phyloP scores from a whole-genome alignment of 2,888 invertebrate species.

The Drepanosiphum platanoidis region DNA sequence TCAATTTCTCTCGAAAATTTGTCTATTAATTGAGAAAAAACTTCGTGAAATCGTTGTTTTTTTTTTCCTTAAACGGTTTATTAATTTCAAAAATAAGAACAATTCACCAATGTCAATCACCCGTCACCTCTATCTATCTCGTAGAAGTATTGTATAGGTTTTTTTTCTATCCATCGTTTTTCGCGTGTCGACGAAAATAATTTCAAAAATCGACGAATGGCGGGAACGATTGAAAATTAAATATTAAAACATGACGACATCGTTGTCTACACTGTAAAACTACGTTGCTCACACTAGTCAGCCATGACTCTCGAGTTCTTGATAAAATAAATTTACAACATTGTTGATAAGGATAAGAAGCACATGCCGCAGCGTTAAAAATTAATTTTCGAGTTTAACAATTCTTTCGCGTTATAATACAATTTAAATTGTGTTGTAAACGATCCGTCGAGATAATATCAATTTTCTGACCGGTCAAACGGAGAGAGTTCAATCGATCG shows the following conservation, averaged over 20 bases:
- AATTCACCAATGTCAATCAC: too few relatives aligned
- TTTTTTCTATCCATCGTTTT: too few relatives aligned
- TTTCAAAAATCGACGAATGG: neutral
- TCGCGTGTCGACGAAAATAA: neutral
- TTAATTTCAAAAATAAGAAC: too few relatives aligned
- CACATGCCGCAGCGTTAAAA: slow-evolving; percentile 18
- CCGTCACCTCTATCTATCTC: too few relatives aligned
- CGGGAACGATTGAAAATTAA: neutral
- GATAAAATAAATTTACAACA: neutral
- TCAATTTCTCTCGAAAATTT: too few relatives aligned
- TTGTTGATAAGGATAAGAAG: slow-evolving; percentile 36
- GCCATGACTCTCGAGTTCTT: neutral
- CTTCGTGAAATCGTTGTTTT: too few relatives aligned
- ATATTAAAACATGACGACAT: neutral
- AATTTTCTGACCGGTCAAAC: neutral
- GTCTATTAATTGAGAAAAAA: too few relatives aligned
- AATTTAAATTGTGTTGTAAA: neutral
- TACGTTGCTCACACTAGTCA: neutral
- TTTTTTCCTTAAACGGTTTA: too few relatives aligned
- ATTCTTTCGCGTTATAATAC: neutral
- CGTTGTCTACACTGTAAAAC: neutral
- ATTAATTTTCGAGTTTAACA: neutral
- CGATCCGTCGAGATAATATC: neutral
- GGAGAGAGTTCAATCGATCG: neutral
- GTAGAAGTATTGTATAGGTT: too few relatives aligned